These are phyloP conservation scores for Mola mola DNA, from an alignment of 2,113 vertebrate genomes.

Conservation along the genomic window DNA sequence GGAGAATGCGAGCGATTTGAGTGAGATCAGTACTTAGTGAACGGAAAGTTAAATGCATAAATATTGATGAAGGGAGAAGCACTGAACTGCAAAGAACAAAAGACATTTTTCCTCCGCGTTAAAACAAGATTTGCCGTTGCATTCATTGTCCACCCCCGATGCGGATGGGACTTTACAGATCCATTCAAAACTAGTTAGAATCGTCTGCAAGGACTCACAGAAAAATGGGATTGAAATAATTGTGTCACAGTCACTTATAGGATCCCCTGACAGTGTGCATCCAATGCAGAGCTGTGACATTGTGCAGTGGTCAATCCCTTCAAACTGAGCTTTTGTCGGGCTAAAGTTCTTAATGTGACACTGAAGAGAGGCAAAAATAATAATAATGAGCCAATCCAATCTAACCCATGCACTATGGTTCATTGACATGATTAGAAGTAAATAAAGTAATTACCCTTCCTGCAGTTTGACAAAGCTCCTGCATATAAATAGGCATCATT, in stretches of 20 bases:
- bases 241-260: slow-evolving; percentile 33
- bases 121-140: no score
- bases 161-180: slow-evolving; percentile 12
- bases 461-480: slow-evolving; percentile 64
- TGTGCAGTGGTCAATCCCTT: slow-evolving; percentile 44
- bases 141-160: no score
- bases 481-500: slow-evolving; percentile 85
- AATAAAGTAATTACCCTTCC: slow-evolving; percentile 78
- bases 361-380: slow-evolving; percentile 37
- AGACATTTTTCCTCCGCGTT: no score
- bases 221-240: slow-evolving; percentile 41
- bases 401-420: slow-evolving; percentile 70
- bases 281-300: slow-evolving; percentile 25
- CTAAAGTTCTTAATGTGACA: slow-evolving; percentile 47
- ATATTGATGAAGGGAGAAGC: background rate
- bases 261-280: slow-evolving; percentile 29
- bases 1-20: slow-evolving; percentile 15
- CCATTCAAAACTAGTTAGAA: slow-evolving; percentile 22
- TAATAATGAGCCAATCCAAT: slow-evolving; percentile 59
- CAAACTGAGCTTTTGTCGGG: slow-evolving; percentile 35
- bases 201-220: slow-evolving; percentile 6
- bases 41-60: background rate
- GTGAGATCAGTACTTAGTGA: slow-evolving; percentile 14
- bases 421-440: slow-evolving; percentile 76
- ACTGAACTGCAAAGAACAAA: background rate